Percentiles rank a stretch among this genome's conserved stretches.
phyloP scores from a whole-genome alignment of 1,140 invertebrate species.

The Panagrolaimus sp. region DNA sequence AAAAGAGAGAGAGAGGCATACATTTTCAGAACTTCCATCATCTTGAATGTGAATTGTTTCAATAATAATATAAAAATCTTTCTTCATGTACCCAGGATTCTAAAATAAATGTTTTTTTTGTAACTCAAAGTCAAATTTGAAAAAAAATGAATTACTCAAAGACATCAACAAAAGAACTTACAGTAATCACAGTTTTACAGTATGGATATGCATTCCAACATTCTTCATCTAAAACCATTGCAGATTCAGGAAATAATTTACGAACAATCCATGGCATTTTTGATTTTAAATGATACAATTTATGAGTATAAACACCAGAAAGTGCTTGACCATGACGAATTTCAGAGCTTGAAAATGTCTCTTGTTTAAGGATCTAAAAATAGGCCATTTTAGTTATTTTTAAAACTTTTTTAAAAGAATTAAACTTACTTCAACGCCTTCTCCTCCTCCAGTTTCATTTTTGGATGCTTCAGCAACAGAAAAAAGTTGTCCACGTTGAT shows the following conservation, averaged over 20 bases:
- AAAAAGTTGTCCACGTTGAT: slow-evolving; percentile 93
- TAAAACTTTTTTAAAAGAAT: too few relatives aligned
- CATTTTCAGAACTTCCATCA: slow-evolving; percentile 72
- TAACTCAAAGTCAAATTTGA: too few relatives aligned
- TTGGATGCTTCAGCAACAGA: slow-evolving; percentile 98
- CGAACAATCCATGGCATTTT: slow-evolving; percentile 67
- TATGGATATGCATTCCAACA: slow-evolving; percentile 99
- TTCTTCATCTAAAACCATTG: slow-evolving; percentile 93
- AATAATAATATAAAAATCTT: slow-evolving; percentile 88
- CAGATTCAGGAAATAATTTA: slow-evolving; percentile 83
- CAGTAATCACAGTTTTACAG: slow-evolving; percentile 73
- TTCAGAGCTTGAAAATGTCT: slow-evolving; percentile 79
- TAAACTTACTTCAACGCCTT: slow-evolving; percentile 71
- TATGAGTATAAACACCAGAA: slow-evolving; percentile 95
- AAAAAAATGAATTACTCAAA: too few relatives aligned
- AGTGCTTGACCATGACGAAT: slow-evolving; percentile 80
- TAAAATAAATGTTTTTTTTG: slow-evolving; percentile 59
- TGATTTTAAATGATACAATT: slow-evolving; percentile 93
- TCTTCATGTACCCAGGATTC: slow-evolving; percentile 99
- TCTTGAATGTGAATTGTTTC: slow-evolving; percentile 88
- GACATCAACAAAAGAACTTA: not conserved
- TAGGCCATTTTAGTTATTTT: too few relatives aligned
- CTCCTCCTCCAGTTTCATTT: slow-evolving; percentile 97
- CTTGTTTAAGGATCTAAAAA: slow-evolving; percentile 70
- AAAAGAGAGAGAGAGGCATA: too few relatives aligned